A percentile compares a stretch with the other conserved stretches of the same genome.
Conservation (phyloP, 2,888 invertebrate genomes). For the Lordiphosa fenestrarum region DNA sequence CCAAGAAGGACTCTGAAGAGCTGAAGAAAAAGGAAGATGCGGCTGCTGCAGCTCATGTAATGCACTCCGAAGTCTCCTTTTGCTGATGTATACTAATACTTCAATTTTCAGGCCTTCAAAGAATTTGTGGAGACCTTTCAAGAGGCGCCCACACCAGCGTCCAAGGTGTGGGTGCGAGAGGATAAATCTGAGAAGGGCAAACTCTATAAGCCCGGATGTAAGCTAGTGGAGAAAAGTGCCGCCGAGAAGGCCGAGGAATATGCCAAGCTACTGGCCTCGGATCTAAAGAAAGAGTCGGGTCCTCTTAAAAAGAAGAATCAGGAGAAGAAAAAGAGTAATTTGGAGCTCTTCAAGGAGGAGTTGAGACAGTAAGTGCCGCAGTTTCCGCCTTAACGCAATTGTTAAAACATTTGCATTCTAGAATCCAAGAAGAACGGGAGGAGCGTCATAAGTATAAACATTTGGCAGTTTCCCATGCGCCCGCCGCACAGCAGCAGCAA, state of each 20-base stretch:
- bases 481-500: slow-evolving; percentile 40
- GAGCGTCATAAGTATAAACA: slow-evolving; percentile 96
- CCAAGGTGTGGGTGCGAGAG: slow-evolving; percentile 98
- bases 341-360: slow-evolving; percentile 99
- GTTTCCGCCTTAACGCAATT: slow-evolving; percentile 17
- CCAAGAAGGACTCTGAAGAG: slow-evolving; percentile 92
- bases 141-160: slow-evolving; percentile 88
- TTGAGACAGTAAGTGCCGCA: slow-evolving; percentile 88
- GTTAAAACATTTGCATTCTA: slow-evolving; percentile 72
- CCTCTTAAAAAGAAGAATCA: slow-evolving; percentile 86
- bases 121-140: slow-evolving; percentile 99
- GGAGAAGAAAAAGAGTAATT: slow-evolving; percentile 96
- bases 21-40: slow-evolving; percentile 93
- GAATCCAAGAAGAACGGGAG: slow-evolving; percentile 98
- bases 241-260: slow-evolving; percentile 87
- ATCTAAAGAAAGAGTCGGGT: slow-evolving; percentile 84
- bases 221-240: slow-evolving; percentile 84
- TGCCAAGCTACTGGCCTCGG: slow-evolving; percentile 83
- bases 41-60: slow-evolving; percentile 93
- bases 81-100: too few species aligned
- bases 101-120: slow-evolving; percentile 88
- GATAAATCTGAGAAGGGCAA: slow-evolving; percentile 94
- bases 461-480: slow-evolving; percentile 65
- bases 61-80: slow-evolving; percentile 37
- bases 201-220: slow-evolving; percentile 94